Conservation (phyloP, 2,888 invertebrate genomes). For the Silvanus unidentatus region DNA sequence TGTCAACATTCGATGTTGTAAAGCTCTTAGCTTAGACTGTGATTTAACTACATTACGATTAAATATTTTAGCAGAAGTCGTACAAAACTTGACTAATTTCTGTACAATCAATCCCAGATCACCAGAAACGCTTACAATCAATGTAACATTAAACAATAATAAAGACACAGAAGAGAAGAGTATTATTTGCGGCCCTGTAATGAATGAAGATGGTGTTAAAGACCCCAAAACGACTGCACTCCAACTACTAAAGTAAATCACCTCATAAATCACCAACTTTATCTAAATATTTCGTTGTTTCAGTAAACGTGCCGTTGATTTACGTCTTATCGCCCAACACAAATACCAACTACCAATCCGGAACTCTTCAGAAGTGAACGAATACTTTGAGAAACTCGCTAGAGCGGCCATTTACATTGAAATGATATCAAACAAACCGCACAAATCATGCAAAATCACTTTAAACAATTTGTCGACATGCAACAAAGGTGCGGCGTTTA, state of each 20-base stretch:
- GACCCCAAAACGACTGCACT: slow-evolving; percentile 47
- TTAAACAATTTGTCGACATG: slow-evolving; percentile 26
- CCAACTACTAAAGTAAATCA: slow-evolving; percentile 52
- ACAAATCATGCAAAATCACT: slow-evolving; percentile 54
- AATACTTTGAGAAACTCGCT: slow-evolving; percentile 56
- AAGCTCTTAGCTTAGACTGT: slow-evolving; percentile 12
- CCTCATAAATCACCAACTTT: slow-evolving; percentile 2
- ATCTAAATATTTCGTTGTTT: slow-evolving; percentile 16
- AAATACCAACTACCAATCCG: slow-evolving; percentile 58
- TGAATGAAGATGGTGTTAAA: slow-evolving; percentile 53
- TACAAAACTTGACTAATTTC: slow-evolving; percentile 33
- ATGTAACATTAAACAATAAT: slow-evolving; percentile 29
- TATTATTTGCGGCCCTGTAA: slow-evolving; percentile 55
- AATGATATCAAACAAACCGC: slow-evolving; percentile 61
- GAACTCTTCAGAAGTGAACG: slow-evolving; percentile 49
- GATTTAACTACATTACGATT: slow-evolving; percentile 40
- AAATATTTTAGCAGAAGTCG: slow-evolving; percentile 38
- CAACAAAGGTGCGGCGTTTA: slow-evolving; percentile 51
- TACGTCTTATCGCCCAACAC: slow-evolving; percentile 62
- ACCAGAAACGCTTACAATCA: no score
- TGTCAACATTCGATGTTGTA: slow-evolving; percentile 17
- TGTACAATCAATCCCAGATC: no score
- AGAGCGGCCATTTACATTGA: slow-evolving; percentile 63
- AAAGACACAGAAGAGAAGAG: slow-evolving; percentile 36
- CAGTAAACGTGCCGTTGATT: slow-evolving; percentile 57